phyloP scores from a whole-genome alignment of 1,140 invertebrate genomes.

The Rhyacophila brunnea region DNA sequence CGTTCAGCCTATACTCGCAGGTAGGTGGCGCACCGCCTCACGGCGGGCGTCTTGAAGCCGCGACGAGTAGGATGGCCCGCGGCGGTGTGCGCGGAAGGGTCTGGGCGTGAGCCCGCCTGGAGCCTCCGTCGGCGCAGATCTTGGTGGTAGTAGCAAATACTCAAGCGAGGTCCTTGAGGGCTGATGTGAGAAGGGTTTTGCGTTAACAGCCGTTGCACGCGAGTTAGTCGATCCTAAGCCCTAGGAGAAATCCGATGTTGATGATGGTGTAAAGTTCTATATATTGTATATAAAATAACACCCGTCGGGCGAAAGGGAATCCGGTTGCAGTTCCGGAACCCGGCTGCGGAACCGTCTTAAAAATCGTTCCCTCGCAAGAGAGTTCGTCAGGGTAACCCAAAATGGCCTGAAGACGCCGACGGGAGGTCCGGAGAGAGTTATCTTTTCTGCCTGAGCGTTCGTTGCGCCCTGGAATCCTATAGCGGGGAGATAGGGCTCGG shows the following conservation, averaged over 20 bases:
- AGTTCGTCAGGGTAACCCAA: constrained; percentile 49
- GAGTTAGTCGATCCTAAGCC: neutral
- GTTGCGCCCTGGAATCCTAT: too few relatives aligned
- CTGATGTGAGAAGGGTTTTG: neutral
- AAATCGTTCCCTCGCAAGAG: constrained; percentile 58
- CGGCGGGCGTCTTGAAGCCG: constrained; percentile 40
- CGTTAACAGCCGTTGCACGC: neutral
- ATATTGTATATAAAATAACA: too few relatives aligned
- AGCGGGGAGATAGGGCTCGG: neutral
- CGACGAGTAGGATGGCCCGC: constrained; percentile 63
- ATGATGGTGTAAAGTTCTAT: too few relatives aligned
- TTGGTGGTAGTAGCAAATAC: constrained; percentile 88
- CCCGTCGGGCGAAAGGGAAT: constrained; percentile 52
- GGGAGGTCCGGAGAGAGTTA: constrained; percentile 62
- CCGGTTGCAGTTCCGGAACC: constrained; percentile 73
- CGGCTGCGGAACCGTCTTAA: constrained; percentile 65
- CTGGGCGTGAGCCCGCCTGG: constrained; percentile 66
- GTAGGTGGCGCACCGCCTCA: neutral
- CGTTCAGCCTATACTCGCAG: constrained; percentile 46
- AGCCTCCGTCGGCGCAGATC: constrained; percentile 82
- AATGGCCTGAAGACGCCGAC: constrained; percentile 65
- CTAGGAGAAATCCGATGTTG: neutral
- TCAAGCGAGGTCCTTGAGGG: constrained; percentile 70
- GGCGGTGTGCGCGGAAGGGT: constrained; percentile 72
- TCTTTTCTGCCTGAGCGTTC: neutral